These are phyloP conservation scores for Acanthoscelides obtectus DNA, from an alignment of 2,888 invertebrate species.

Conservation along the genomic window DNA sequence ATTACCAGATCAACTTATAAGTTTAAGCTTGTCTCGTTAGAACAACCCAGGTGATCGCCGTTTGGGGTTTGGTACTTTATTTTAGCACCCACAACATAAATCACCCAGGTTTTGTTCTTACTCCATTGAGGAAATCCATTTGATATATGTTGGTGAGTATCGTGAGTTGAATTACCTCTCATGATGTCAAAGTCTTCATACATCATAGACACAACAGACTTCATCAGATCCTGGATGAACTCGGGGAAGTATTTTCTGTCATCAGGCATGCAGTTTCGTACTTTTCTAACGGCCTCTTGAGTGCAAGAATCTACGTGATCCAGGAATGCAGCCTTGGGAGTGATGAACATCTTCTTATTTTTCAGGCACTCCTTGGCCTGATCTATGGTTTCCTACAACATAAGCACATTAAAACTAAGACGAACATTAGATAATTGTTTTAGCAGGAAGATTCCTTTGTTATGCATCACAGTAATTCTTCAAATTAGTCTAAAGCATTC, in stretches of 20 bases:
- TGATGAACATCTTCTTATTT: slow-evolving; percentile 5
- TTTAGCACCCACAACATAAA: too few relatives aligned
- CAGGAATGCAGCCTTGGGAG: slow-evolving; percentile 11
- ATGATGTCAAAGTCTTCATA: slow-evolving; percentile 16
- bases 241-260: slow-evolving; percentile 19
- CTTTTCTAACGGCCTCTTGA: slow-evolving; percentile 7
- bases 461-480: too few relatives aligned
- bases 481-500: too few relatives aligned
- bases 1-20: too few relatives aligned
- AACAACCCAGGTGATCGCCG: too few relatives aligned
- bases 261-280: slow-evolving; percentile 10
- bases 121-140: too few relatives aligned
- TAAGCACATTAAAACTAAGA: not conserved
- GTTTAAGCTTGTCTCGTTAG: too few relatives aligned
- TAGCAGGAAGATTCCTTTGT: too few relatives aligned
- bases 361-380: slow-evolving; percentile 11
- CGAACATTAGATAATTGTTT: too few relatives aligned
- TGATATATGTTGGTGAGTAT: too few relatives aligned
- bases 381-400: slow-evolving; percentile 9
- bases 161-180: slow-evolving; percentile 14
- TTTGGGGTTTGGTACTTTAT: too few relatives aligned
- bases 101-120: too few relatives aligned
- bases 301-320: slow-evolving; percentile 12
- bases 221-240: slow-evolving; percentile 11
- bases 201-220: slow-evolving; percentile 15